These are phyloP conservation scores for Halcyon malimbica DNA, from an alignment of 2,113 vertebrate genomes.

Conservation along the genomic window DNA sequence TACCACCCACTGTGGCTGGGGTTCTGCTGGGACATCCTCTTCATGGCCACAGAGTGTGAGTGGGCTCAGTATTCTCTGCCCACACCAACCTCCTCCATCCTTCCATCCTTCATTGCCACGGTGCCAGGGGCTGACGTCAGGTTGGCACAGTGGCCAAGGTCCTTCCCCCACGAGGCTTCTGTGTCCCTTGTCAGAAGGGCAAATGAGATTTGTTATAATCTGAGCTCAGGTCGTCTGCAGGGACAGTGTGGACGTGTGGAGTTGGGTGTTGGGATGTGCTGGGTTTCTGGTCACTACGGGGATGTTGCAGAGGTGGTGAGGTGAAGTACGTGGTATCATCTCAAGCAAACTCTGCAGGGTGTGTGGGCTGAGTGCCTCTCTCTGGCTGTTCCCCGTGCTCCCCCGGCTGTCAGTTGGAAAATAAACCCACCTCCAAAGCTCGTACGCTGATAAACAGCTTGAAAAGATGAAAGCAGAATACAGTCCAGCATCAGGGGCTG, in stretches of 20 bases:
- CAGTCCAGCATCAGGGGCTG: neutral
- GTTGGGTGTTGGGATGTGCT: neutral
- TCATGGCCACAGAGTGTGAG: accelerated
- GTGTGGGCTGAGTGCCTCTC: neutral
- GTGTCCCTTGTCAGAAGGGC: neutral
- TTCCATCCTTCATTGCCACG: accelerated
- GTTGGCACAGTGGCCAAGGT: neutral
- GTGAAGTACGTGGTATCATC: neutral
- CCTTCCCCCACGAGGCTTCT: neutral
- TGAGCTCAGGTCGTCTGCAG: neutral
- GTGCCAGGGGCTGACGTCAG: neutral
- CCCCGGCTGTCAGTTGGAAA: neutral
- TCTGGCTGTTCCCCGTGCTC: neutral
- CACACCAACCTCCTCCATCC: neutral
- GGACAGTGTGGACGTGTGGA: accelerated
- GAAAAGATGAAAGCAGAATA: neutral
- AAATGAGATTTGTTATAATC: neutral
- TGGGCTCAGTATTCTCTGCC: neutral
- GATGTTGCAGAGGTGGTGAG: neutral
- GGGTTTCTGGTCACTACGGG: neutral
- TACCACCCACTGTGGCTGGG: neutral
- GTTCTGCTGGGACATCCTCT: neutral
- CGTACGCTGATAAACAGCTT: neutral
- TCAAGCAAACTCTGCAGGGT: neutral
- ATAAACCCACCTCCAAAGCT: neutral